Evolutionary conservation across 2,113 vertebrate genomes (phyloP).

Genomic region (Craseonycteris thonglongyai): DNA sequence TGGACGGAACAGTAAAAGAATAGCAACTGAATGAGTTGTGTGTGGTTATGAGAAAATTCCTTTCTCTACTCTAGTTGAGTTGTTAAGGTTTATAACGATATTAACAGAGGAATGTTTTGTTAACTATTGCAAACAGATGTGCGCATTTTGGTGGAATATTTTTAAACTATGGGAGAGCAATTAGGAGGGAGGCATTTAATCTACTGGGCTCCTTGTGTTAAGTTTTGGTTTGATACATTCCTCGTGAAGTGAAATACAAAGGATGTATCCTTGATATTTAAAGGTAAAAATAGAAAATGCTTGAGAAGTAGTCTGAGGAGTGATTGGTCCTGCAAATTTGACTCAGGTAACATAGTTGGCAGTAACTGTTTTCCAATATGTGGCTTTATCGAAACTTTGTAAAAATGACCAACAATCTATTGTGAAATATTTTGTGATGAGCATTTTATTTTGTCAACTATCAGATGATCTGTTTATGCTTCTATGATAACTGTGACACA

Average conservation of each 20-base stretch:
- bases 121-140: conserved; percentile 78
- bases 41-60: conserved; percentile 72
- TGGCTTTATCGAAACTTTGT: not conserved
- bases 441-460: conserved; percentile 31
- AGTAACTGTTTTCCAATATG: not conserved
- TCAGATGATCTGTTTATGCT: conserved; percentile 10
- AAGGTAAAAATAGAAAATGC: conserved; percentile 15
- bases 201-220: not conserved
- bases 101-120: conserved; percentile 74
- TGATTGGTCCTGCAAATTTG: not conserved
- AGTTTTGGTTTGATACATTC: conserved; percentile 38
- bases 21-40: conserved; percentile 20
- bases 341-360: not conserved
- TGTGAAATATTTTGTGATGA: conserved; percentile 10
- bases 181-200: conserved; percentile 48
- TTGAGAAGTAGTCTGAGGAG: not conserved
- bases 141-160: conserved; percentile 48
- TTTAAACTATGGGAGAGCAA: conserved; percentile 52
- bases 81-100: conserved; percentile 75
- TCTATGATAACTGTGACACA: conserved; percentile 1
- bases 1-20: conserved; percentile 12
- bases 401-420: conserved; percentile 7
- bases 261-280: not conserved
- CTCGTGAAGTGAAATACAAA: conserved; percentile 17
- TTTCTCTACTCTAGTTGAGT: conserved; percentile 65